These are phyloP conservation scores for Schizothorax lantsangensis DNA, from an alignment of 2,797 vertebrate species.

Conservation along the genomic window DNA sequence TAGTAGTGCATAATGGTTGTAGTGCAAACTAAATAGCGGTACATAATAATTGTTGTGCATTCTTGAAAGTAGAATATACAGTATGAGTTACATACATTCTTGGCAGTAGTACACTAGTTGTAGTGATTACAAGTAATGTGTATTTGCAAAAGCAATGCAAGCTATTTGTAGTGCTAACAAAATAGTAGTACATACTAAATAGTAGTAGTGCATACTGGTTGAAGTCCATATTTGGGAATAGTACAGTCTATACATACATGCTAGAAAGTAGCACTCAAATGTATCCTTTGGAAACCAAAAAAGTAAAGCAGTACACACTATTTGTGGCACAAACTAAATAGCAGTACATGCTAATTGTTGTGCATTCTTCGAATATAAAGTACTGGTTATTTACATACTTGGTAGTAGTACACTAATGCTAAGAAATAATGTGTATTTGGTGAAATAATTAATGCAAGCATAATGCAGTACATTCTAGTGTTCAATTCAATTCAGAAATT, in stretches of 20 bases:
- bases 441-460: not conserved
- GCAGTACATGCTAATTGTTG: not conserved
- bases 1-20: not conserved
- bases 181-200: not conserved
- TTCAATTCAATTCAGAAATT: not conserved
- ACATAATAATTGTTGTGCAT: not conserved
- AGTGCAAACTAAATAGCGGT: not conserved
- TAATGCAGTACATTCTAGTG: not conserved
- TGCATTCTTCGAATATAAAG: not conserved
- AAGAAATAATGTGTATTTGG: not conserved
- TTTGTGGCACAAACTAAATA: not conserved
- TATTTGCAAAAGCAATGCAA: not conserved
- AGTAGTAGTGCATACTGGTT: not conserved
- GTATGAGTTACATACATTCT: not conserved
- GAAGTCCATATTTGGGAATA: not conserved
- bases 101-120: not conserved
- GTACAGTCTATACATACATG: not conserved
- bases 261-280: not conserved
- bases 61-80: not conserved
- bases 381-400: not conserved
- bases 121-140: conserved; percentile 2
- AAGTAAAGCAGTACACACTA: not conserved
- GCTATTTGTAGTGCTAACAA: no score
- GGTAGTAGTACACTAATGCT: not conserved
- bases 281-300: not conserved